phyloP scores from a whole-genome alignment of 2,797 vertebrate genomes.

The Melanotaenia boesemani region DNA sequence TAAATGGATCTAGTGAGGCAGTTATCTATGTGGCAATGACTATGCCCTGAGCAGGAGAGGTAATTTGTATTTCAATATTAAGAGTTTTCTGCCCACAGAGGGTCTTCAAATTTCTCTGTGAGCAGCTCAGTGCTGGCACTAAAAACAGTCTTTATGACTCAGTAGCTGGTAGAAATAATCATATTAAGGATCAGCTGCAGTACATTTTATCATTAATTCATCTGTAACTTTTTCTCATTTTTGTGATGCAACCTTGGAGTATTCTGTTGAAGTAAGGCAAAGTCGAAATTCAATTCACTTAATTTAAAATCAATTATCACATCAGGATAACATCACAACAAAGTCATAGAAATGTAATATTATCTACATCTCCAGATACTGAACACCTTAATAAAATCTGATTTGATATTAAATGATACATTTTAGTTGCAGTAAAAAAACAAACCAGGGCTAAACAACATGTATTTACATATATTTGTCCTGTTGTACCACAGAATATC shows the following conservation, averaged over 20 bases:
- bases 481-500: too few relatives aligned
- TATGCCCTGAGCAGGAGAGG: slow-evolving; percentile 56
- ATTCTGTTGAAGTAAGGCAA: slow-evolving; percentile 34
- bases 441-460: too few relatives aligned
- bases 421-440: too few relatives aligned
- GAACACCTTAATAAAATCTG: too few relatives aligned
- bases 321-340: background rate
- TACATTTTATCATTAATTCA: slow-evolving; percentile 43
- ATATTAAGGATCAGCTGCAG: background rate
- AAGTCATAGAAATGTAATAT: background rate
- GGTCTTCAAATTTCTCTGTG: slow-evolving; percentile 40
- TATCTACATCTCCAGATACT: background rate
- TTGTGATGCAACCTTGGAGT: slow-evolving; percentile 41
- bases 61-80: slow-evolving; percentile 70
- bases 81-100: slow-evolving; percentile 42
- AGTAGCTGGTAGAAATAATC: slow-evolving; percentile 15
- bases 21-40: slow-evolving; percentile 67
- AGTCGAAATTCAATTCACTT: slow-evolving; percentile 1
- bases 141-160: slow-evolving; percentile 8
- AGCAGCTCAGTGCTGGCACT: slow-evolving; percentile 21
- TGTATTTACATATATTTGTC: too few relatives aligned
- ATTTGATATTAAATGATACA: too few relatives aligned
- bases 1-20: slow-evolving; percentile 66
- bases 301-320: background rate
- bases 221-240: slow-evolving; percentile 27